Percentiles rank a stretch among this genome's conserved stretches.
phyloP scores from a whole-genome alignment of 2,888 invertebrate species.

The Dynastes hyllus region DNA sequence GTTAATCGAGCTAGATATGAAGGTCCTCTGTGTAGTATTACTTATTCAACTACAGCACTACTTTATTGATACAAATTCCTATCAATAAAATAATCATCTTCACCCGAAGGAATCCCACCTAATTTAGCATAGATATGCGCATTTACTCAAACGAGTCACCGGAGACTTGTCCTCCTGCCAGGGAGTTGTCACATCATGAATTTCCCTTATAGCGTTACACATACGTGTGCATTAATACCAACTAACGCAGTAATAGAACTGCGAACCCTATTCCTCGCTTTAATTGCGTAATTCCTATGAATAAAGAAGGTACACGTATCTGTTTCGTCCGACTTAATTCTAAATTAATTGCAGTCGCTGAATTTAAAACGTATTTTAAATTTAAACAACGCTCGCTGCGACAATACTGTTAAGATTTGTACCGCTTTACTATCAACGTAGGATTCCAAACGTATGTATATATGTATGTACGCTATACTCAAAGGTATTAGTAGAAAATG shows the following conservation, averaged over 20 bases:
- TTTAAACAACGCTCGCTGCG: constrained; percentile 20
- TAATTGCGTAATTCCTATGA: constrained; percentile 44
- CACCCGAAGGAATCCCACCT: background rate
- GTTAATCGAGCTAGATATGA: no score
- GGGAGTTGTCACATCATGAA: background rate
- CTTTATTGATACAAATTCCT: background rate
- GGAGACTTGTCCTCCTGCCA: background rate
- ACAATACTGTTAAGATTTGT: constrained; percentile 30
- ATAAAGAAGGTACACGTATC: constrained; percentile 38
- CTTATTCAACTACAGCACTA: background rate
- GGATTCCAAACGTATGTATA: background rate
- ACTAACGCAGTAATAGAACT: constrained; percentile 1
- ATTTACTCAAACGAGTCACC: background rate
- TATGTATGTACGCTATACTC: no score
- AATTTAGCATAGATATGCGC: background rate
- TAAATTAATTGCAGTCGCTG: constrained; percentile 38
- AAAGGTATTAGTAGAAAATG: background rate
- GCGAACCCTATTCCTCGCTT: constrained; percentile 11
- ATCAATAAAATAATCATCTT: background rate
- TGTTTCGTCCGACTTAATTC: constrained; percentile 41
- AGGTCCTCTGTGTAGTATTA: no score
- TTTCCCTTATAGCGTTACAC: background rate
- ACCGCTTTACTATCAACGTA: background rate
- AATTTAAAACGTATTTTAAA: constrained; percentile 46
- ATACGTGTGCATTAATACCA: background rate